Evolutionary conservation across 2,888 invertebrate species (phyloP), one percentile per base, ranked within the genome.

Genomic region (Autographa gamma): DNA sequence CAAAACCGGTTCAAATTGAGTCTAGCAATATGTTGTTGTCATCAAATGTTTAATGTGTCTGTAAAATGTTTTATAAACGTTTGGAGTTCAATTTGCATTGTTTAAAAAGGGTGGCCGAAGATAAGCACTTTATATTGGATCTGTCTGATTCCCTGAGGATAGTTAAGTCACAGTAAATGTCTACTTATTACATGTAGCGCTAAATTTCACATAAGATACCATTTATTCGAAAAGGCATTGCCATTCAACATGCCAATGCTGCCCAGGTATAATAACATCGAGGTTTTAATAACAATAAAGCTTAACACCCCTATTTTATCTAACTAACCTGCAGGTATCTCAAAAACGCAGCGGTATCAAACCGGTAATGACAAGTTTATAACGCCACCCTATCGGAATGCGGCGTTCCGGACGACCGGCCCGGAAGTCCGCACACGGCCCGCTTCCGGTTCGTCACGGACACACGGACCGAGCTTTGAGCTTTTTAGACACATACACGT

Each of bases 351-450:
- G 63, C 71, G 43, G 65, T 68, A 69, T 64, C 66, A 71, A 60
- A 62, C 43, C 71, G 66, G 69, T 76, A 76, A 78, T 84, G 70
- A 60, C 63, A 63, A 67, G 62, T 79, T 59, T 73, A 62, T 52
- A 66, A 60, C 56, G 43, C 67, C 74, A 75, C 79, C 81, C 81
- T 79, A 79, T 83, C 79, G 87, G 87, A 85, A 88, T 88, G 88
- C 83, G 75, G 71, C 80, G 82, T 83, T 84, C 82, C 82, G 73
- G 64, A 52, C 66, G 84, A 82, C 66, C 74, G 75, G 63, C 61
- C 82, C 87, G 88, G 89, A 89, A 83, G 86, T 88, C 87, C 88
- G 88, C 86, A 85, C 85, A 87, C 82, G 87, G 83, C 71, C 65
- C 78, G 71, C 84, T 87, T 89, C 88, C 88, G 89, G 76, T 65